A percentile compares a stretch with the other conserved stretches of the same genome.
Conservation (phyloP, 2,888 invertebrate genomes). For the Cinara cedri region DNA sequence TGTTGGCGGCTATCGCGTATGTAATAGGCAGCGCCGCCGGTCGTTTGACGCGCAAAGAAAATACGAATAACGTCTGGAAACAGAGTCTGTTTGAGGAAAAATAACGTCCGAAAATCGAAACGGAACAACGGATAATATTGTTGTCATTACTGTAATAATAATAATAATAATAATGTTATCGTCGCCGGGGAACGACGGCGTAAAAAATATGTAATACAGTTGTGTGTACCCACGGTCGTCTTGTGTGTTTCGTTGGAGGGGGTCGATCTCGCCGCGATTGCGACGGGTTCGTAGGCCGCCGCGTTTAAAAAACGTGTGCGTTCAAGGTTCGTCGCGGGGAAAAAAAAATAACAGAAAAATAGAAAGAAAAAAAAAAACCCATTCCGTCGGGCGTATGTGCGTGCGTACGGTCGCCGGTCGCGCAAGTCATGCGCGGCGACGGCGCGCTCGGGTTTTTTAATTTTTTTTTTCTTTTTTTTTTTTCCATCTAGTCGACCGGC, state of each 20-base stretch:
- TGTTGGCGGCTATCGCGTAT: too few species aligned
- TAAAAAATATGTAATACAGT: neutral
- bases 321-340: conserved; percentile 40
- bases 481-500: conserved; percentile 41
- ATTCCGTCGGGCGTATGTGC: conserved; percentile 46
- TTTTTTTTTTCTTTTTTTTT: conserved; percentile 2
- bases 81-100: too few species aligned
- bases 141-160: too few species aligned
- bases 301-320: conserved; percentile 13
- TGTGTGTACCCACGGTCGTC: too few species aligned
- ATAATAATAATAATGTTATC: neutral
- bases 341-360: too few species aligned
- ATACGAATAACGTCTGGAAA: neutral
- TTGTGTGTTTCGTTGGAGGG: conserved; percentile 1
- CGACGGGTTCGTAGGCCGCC: conserved; percentile 42
- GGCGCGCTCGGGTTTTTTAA: conserved; percentile 34
- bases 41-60: neutral
- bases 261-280: neutral
- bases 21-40: too few species aligned
- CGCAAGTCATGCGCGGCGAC: conserved; percentile 49
- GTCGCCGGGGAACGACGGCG: neutral
- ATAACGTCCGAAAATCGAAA: too few species aligned
- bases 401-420: conserved; percentile 33
- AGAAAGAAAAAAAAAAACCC: conserved; percentile 13
- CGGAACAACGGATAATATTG: too few species aligned